Evolutionary conservation across 2,797 vertebrate species (phyloP), one percentile per base, ranked within the genome.

Genomic region (Sus cebifrons): DNA sequence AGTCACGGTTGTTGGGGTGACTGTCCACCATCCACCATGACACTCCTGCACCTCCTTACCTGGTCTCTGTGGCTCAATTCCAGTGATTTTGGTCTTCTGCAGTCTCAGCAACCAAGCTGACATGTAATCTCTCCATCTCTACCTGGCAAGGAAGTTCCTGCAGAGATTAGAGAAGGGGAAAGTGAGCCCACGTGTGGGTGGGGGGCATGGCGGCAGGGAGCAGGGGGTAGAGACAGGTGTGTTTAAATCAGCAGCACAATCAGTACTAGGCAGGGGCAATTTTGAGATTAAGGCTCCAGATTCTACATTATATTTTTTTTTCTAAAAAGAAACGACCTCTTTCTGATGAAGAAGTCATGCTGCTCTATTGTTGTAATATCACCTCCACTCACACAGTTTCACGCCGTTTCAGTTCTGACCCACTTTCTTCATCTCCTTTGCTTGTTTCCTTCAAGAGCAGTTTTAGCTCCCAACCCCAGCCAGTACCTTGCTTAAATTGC

Each of bases 401-500:
- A 32, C 1, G 0, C 52, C 4, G 73, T 73, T 96, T 98, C n/a
- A 6, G 94, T 96, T 97, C 97, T 98, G 98, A 98, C 98, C 98
- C 98, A 98, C 97, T 98, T 98, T 98, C 98, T 98, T 97, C 98
- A 94, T 97, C 96, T 96, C 94, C 95, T 97, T 94, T 1, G 0
- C 98, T 97, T 91, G 83, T 96, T 98, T 97, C 97, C 97, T 98
- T 98, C 98, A 98, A 98, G 98, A 97, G 97, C 95, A 92, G 98
- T 98, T 98, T 99, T 97, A 98, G 97, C 97, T 98, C 87, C 97
- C 97, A 97, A 89, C 97, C 97, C 94, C 97, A 98, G 91, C 96
- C 98, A 98, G 98, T 96, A 98, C 98, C 98, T 98, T 98, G 98
- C 98, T 98, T 98, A 97, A 98, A 98, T 98, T 98, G 98, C 98